Evolutionary conservation across 2,888 invertebrate genomes (phyloP).

Genomic region (Oeneis ivallda): DNA sequence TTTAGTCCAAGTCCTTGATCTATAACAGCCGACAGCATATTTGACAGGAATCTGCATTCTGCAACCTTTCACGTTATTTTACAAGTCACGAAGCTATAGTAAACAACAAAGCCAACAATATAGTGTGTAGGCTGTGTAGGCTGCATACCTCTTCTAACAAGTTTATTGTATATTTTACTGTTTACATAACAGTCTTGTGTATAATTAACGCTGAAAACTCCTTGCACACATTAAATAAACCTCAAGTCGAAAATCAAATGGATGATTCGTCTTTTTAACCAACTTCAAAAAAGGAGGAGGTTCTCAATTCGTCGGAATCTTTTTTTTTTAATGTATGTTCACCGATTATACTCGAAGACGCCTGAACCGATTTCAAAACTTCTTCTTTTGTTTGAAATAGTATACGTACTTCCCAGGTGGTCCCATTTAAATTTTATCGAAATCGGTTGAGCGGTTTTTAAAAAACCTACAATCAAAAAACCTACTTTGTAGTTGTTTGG

Average conservation of each 20-base stretch:
- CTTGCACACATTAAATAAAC: not conserved
- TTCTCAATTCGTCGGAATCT: no score
- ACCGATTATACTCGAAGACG: no score
- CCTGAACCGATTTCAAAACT: no score
- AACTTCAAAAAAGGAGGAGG: no score
- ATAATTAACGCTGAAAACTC: not conserved
- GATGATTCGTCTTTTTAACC: not conserved
- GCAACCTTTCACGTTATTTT: conserved; percentile 48
- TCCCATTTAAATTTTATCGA: no score
- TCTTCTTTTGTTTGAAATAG: no score
- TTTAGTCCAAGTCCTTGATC: conserved; percentile 57
- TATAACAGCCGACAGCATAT: conserved; percentile 48
- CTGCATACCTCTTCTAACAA: conserved; percentile 4
- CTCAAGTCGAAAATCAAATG: not conserved
- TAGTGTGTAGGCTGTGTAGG: conserved; percentile 20
- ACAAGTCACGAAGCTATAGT: conserved; percentile 43
- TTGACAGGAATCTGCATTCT: conserved; percentile 41
- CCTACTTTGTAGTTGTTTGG: no score
- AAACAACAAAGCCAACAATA: conserved; percentile 21
- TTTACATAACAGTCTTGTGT: conserved; percentile 8
- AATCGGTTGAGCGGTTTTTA: no score
- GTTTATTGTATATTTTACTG: conserved; percentile 12
- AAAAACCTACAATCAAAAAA: no score
- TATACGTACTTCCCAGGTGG: no score
- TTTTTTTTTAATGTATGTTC: no score